phyloP scores from a whole-genome alignment of 1,140 invertebrate species.

The Drosophila varians region DNA sequence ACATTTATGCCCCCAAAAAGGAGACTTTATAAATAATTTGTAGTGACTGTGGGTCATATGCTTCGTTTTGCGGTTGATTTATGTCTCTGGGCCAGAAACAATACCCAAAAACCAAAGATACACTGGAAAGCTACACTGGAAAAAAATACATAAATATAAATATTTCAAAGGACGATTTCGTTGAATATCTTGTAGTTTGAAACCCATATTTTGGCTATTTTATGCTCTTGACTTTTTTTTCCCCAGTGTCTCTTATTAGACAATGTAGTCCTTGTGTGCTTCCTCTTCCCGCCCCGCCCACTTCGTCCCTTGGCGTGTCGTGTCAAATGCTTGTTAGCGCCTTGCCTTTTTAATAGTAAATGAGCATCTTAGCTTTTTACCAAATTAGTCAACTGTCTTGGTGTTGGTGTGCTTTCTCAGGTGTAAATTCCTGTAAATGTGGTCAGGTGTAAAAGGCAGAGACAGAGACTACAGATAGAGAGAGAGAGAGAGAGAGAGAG shows the following conservation, averaged over 20 bases:
- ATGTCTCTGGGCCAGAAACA: too few species aligned
- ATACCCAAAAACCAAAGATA: constrained; percentile 14
- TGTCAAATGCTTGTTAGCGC: constrained; percentile 70
- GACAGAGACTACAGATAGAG: too few species aligned
- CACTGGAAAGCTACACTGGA: too few species aligned
- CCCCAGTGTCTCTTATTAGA: too few species aligned
- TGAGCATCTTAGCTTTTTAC: constrained; percentile 65
- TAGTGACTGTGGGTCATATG: constrained; percentile 48
- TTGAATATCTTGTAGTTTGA: too few species aligned
- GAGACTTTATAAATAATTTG: constrained; percentile 71
- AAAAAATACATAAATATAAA: too few species aligned
- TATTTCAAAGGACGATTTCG: too few species aligned
- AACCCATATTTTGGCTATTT: too few species aligned
- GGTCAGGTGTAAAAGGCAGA: neutral
- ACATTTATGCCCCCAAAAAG: constrained; percentile 1
- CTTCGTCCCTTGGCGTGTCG: constrained; percentile 7
- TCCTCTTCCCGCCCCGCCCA: neutral
- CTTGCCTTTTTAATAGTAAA: constrained; percentile 70
- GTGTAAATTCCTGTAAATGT: constrained; percentile 1
- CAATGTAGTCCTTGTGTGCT: neutral
- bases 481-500: too few species aligned
- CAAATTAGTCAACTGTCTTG: constrained; percentile 59
- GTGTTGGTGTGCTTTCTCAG: neutral
- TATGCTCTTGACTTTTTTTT: too few species aligned
- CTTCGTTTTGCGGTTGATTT: constrained; percentile 72